Percentiles rank a stretch among this genome's conserved stretches.
Conservation (phyloP, 2,113 vertebrate genomes). For the Perca flavescens region DNA sequence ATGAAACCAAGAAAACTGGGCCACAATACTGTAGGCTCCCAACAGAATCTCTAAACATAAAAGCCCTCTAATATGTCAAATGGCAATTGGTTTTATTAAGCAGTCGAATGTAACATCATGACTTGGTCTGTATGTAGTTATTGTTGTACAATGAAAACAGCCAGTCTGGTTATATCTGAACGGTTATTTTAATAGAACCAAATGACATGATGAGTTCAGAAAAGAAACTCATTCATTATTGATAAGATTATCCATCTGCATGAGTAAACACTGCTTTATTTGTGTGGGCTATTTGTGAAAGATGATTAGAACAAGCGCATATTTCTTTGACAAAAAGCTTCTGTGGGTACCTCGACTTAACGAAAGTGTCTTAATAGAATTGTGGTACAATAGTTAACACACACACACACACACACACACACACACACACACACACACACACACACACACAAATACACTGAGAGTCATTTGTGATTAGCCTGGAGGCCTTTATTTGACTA, state of each 20-base stretch:
- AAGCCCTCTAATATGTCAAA: slow-evolving; percentile 11
- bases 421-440: neutral
- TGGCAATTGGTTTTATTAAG: neutral
- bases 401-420: neutral
- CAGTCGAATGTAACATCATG: neutral
- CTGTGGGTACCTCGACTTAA: neutral
- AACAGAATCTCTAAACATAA: neutral
- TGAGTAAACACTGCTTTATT: slow-evolving; percentile 62
- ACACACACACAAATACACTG: neutral
- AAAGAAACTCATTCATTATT: slow-evolving; percentile 61
- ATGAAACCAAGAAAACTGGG: slow-evolving; percentile 8
- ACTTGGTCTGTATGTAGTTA: neutral
- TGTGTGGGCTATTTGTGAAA: slow-evolving; percentile 49
- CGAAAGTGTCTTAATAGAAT: slow-evolving; percentile 4
- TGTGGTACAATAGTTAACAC: slow-evolving; percentile 18
- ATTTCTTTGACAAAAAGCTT: slow-evolving; percentile 18
- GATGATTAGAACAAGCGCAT: slow-evolving; percentile 38
- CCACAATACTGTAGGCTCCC: neutral
- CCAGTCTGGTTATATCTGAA: slow-evolving; percentile 29
- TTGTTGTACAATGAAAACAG: slow-evolving; percentile 26
- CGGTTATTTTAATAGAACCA: slow-evolving; percentile 41
- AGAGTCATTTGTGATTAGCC: neutral
- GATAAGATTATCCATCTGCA: slow-evolving; percentile 63
- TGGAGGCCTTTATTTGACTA: slow-evolving; percentile 77
- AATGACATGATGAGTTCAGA: slow-evolving; percentile 38